A percentile compares a stretch with the other conserved stretches of the same genome.
These are phyloP conservation scores for Bombyx mori DNA, from an alignment of 1,140 invertebrate species.

Conservation along the genomic window DNA sequence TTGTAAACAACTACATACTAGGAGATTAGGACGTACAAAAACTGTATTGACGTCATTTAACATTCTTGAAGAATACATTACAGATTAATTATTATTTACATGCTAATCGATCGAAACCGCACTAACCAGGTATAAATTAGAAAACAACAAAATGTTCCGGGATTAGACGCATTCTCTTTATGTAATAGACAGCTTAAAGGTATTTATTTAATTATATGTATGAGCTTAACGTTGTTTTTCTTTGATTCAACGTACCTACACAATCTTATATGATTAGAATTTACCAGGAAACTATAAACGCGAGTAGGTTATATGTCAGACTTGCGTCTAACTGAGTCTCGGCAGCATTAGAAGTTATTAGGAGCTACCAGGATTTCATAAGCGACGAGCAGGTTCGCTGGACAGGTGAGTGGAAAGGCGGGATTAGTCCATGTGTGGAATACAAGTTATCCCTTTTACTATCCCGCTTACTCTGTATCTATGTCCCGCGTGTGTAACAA, in stretches of 20 bases:
- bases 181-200: too few species aligned
- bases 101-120: too few species aligned
- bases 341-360: slow-evolving; percentile 8
- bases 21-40: too few species aligned
- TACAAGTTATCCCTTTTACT: slow-evolving; percentile 4
- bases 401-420: neutral
- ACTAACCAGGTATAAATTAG: too few species aligned
- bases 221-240: neutral
- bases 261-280: neutral
- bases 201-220: neutral
- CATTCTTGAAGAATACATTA: too few species aligned
- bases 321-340: neutral
- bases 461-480: neutral
- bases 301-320: too few species aligned
- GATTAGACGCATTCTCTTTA: too few species aligned
- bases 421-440: slow-evolving; percentile 3
- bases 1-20: too few species aligned
- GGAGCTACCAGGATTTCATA: slow-evolving; percentile 7
- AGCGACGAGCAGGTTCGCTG: neutral
- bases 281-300: neutral
- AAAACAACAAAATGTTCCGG: too few species aligned
- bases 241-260: neutral
- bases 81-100: too few species aligned
- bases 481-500: neutral
- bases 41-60: too few species aligned